Evolutionary conservation across 1,140 invertebrate species (phyloP).

Genomic region (Calosoma granatense): DNA sequence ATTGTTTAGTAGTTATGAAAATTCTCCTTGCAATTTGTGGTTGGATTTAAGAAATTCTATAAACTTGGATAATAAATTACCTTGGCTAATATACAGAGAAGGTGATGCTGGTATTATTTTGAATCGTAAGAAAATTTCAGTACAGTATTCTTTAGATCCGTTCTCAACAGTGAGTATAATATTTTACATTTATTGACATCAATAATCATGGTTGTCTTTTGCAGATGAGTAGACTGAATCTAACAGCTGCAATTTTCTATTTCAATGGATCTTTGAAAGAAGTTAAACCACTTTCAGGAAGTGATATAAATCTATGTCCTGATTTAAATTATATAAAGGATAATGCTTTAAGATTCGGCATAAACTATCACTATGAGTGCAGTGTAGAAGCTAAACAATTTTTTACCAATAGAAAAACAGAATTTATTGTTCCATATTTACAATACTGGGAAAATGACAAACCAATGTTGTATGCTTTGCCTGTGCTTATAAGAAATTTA

Average conservation of each 20-base stretch:
- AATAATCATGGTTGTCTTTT: background rate
- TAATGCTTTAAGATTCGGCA: constrained; percentile 44
- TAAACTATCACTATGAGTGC: constrained; percentile 42
- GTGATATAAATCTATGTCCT: constrained; percentile 38
- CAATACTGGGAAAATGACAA: constrained; percentile 35
- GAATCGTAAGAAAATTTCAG: constrained; percentile 38
- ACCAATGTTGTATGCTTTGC: constrained; percentile 41
- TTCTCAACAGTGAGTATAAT: constrained; percentile 31
- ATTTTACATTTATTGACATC: too few species aligned
- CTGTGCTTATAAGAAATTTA: constrained; percentile 38
- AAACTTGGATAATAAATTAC: constrained; percentile 23
- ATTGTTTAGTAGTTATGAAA: constrained; percentile 35
- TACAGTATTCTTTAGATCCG: constrained; percentile 43
- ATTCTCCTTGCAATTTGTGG: constrained; percentile 36
- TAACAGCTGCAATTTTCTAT: constrained; percentile 20
- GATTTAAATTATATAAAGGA: constrained; percentile 35
- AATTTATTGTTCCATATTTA: constrained; percentile 50
- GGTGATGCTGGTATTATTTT: constrained; percentile 39
- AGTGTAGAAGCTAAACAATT: constrained; percentile 38
- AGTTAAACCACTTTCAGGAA: constrained; percentile 21
- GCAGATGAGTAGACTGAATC: constrained; percentile 7
- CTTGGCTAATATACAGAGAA: constrained; percentile 48
- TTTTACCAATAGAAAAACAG: constrained; percentile 34
- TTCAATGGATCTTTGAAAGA: constrained; percentile 25
- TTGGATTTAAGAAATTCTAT: constrained; percentile 26